These are phyloP conservation scores for Imbricaverruca yamaguchii DNA, from an alignment of 2,888 invertebrate genomes.

Conservation along the genomic window DNA sequence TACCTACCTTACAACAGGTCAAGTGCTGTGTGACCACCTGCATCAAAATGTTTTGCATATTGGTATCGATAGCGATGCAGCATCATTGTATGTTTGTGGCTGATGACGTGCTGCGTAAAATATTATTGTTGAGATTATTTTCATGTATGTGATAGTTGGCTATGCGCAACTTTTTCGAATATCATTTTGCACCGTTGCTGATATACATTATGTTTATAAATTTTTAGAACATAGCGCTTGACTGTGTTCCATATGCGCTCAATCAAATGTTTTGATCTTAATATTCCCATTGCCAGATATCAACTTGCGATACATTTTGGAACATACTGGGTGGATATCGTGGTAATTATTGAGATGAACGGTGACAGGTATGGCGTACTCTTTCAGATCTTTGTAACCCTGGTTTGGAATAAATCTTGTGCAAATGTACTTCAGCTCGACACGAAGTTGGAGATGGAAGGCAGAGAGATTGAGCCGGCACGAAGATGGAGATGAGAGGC, in stretches of 20 bases:
- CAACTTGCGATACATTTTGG: neutral
- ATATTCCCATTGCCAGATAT: too few relatives aligned
- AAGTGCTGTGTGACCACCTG: neutral
- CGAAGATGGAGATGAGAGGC: too few relatives aligned
- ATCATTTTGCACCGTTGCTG: neutral
- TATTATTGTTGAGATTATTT: too few relatives aligned
- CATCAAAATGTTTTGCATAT: slow-evolving; percentile 9
- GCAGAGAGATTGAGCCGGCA: too few relatives aligned
- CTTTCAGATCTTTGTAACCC: slow-evolving; percentile 5
- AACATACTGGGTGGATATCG: neutral
- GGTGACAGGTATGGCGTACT: neutral
- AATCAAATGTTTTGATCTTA: too few relatives aligned
- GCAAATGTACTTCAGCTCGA: neutral
- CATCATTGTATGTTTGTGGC: too few relatives aligned
- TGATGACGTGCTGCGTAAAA: too few relatives aligned
- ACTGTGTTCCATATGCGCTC: too few relatives aligned
- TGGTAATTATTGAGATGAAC: too few relatives aligned
- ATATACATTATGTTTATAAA: neutral
- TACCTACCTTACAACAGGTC: neutral
- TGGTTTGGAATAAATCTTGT: neutral
- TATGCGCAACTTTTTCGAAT: too few relatives aligned
- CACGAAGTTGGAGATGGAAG: too few relatives aligned
- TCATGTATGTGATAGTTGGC: too few relatives aligned
- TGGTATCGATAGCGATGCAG: neutral
- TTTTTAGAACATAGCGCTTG: neutral